Conservation (phyloP, 2,113 vertebrate genomes). For the Acrocephalus kingi region DNA sequence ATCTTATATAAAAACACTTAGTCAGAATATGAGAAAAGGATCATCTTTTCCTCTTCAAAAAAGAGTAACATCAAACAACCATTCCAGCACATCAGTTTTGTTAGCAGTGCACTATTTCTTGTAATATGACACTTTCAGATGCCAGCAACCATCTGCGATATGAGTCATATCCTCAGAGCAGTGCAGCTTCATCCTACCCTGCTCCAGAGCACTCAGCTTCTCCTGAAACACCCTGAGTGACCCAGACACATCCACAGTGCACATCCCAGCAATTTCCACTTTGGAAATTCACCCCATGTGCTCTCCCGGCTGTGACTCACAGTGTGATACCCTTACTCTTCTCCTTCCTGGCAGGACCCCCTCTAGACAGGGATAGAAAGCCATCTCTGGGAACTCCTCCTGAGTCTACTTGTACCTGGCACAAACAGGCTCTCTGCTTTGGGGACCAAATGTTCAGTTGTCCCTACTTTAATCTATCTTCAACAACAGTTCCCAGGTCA, state of each 20-base stretch:
- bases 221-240: background rate
- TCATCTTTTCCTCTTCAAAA: background rate
- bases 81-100: background rate
- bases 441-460: background rate
- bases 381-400: background rate
- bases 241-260: background rate
- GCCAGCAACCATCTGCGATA: background rate
- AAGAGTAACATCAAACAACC: background rate
- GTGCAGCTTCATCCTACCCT: background rate
- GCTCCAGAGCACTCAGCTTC: background rate
- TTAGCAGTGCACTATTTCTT: background rate
- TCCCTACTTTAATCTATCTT: background rate
- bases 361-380: background rate
- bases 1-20: background rate
- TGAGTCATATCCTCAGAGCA: slow-evolving; percentile 2
- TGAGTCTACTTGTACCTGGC: background rate
- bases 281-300: background rate
- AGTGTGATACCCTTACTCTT: background rate
- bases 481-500: background rate
- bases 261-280: background rate
- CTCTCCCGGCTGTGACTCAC: background rate
- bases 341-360: background rate
- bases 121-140: background rate
- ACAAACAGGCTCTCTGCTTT: background rate
- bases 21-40: background rate